Evolutionary conservation across 2,888 invertebrate species (phyloP).

Genomic region (Notodonta dromedarius): DNA sequence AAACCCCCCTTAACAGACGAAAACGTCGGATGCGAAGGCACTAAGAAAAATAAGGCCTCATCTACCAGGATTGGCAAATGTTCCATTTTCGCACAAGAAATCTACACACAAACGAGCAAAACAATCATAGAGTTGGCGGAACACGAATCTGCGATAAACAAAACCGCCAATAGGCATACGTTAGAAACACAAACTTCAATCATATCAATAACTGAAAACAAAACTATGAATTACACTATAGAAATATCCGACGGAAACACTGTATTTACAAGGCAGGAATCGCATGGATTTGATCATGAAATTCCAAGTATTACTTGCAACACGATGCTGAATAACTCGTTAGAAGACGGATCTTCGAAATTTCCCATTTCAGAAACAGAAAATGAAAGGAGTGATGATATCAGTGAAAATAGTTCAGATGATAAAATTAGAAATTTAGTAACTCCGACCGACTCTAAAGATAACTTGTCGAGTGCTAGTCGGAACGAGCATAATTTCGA

Average conservation of each 20-base stretch:
- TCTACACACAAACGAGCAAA: slow-evolving; percentile 84
- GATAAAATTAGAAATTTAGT: slow-evolving; percentile 43
- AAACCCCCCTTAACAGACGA: slow-evolving; percentile 28
- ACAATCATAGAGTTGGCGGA: slow-evolving; percentile 81
- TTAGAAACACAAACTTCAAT: slow-evolving; percentile 75
- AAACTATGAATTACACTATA: slow-evolving; percentile 61
- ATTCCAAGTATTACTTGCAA: slow-evolving; percentile 10
- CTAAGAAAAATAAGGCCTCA: slow-evolving; percentile 33
- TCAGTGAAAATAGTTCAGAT: slow-evolving; percentile 41
- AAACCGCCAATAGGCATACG: slow-evolving; percentile 41
- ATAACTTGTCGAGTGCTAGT: slow-evolving; percentile 36
- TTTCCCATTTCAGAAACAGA: slow-evolving; percentile 48
- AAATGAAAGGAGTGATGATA: slow-evolving; percentile 37
- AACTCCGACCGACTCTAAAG: slow-evolving; percentile 49
- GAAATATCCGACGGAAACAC: slow-evolving; percentile 38
- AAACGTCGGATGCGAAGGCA: slow-evolving; percentile 31
- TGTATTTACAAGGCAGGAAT: slow-evolving; percentile 9
- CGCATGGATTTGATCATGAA: slow-evolving; percentile 6
- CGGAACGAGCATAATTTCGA: slow-evolving; percentile 40
- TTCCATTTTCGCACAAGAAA: slow-evolving; percentile 61
- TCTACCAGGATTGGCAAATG: slow-evolving; percentile 45
- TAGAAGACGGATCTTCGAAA: slow-evolving; percentile 61
- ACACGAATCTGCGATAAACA: slow-evolving; percentile 45
- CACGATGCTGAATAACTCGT: slow-evolving; percentile 28
- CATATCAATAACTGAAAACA: slow-evolving; percentile 64